These are phyloP conservation scores for Melieria crassipennis DNA, from an alignment of 2,888 invertebrate species.

Conservation along the genomic window DNA sequence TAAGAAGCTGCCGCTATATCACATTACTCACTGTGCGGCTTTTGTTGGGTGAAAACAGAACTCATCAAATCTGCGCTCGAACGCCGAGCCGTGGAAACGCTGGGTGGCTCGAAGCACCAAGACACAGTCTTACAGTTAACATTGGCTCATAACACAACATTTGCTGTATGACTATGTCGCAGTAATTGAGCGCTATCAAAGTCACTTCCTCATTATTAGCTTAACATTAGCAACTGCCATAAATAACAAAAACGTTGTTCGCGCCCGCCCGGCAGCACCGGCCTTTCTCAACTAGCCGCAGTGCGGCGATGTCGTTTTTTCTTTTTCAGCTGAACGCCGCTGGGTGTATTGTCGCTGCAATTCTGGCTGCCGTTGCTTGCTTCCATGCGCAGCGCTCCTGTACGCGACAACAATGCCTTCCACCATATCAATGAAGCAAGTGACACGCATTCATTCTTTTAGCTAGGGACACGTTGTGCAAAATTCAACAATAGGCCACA, in stretches of 20 bases:
- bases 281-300: slow-evolving; percentile 4
- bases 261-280: neutral
- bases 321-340: neutral
- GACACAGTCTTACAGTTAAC: slow-evolving; percentile 69
- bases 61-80: too few relatives aligned
- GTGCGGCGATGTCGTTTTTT: neutral
- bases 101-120: slow-evolving; percentile 55
- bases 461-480: slow-evolving; percentile 12
- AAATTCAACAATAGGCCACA: slow-evolving; percentile 26
- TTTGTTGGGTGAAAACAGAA: too few relatives aligned
- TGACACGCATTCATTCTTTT: slow-evolving; percentile 37
- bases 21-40: too few relatives aligned
- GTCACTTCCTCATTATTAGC: slow-evolving; percentile 29
- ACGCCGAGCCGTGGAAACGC: neutral
- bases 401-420: slow-evolving; percentile 23
- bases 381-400: neutral
- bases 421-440: slow-evolving; percentile 27
- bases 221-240: too few relatives aligned
- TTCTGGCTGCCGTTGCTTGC: neutral
- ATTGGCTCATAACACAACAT: slow-evolving; percentile 66
- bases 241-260: too few relatives aligned
- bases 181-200: slow-evolving; percentile 49
- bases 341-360: neutral
- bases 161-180: slow-evolving; percentile 67
- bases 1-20: too few relatives aligned